A percentile compares a stretch with the other conserved stretches of the same genome.
Conservation (phyloP, 2,797 vertebrate species). For the Pangasius krempfi region DNA sequence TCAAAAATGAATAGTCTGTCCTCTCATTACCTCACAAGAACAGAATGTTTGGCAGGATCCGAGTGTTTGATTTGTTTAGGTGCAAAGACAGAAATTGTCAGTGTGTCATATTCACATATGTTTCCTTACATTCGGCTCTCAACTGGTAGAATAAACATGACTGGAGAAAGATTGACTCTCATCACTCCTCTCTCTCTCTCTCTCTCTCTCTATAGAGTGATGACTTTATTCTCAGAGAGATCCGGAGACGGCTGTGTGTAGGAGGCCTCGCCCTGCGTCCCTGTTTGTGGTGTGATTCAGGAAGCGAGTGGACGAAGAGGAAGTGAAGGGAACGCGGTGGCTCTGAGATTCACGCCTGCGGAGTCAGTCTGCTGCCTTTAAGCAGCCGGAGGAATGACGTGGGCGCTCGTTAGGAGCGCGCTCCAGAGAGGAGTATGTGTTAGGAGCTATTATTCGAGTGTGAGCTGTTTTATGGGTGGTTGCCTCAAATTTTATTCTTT, state of each 20-base stretch:
- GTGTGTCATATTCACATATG: background rate
- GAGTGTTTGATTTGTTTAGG: background rate
- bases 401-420: slow-evolving; percentile 37
- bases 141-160: slow-evolving; percentile 3
- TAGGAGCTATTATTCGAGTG: slow-evolving; percentile 28
- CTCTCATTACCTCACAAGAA: background rate
- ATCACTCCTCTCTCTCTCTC: background rate
- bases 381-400: slow-evolving; percentile 26
- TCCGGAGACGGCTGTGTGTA: slow-evolving; percentile 44
- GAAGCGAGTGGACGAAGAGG: slow-evolving; percentile 28
- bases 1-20: background rate
- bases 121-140: background rate
- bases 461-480: background rate
- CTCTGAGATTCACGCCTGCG: slow-evolving; percentile 35
- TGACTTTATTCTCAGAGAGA: background rate
- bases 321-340: slow-evolving; percentile 34
- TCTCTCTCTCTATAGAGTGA: background rate
- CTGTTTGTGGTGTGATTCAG: slow-evolving; percentile 43
- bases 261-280: slow-evolving; percentile 34
- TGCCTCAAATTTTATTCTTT: background rate
- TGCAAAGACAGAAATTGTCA: background rate
- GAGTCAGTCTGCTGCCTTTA: slow-evolving; percentile 39
- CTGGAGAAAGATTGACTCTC: background rate
- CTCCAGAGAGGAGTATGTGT: slow-evolving; percentile 23
- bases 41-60: slow-evolving; percentile 17